A percentile compares a stretch with the other conserved stretches of the same genome.
phyloP scores from a whole-genome alignment of 1,140 invertebrate genomes.

The Stegodyphus mimosarum region DNA sequence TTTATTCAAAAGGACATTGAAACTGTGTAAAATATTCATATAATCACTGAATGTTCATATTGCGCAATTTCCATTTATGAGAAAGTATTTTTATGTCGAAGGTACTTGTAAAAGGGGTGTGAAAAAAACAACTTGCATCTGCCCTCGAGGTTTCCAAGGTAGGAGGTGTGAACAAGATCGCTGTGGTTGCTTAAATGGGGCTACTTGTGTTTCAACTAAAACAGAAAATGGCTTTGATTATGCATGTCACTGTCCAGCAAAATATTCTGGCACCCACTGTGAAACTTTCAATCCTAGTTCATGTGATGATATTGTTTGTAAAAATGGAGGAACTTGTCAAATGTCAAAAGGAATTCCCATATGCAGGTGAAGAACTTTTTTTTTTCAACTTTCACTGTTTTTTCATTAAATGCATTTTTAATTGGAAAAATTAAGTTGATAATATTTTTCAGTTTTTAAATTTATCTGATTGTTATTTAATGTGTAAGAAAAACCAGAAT shows the following conservation, averaged over 20 bases:
- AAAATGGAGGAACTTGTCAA: constrained; percentile 70
- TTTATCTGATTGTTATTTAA: no score
- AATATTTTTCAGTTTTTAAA: no score
- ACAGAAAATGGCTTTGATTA: constrained; percentile 61
- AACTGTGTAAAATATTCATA: no score
- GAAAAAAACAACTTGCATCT: constrained; percentile 63
- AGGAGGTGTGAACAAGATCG: constrained; percentile 64
- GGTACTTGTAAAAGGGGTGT: constrained; percentile 62
- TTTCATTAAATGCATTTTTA: neutral
- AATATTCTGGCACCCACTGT: constrained; percentile 73
- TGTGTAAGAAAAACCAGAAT: no score
- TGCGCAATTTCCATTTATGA: no score
- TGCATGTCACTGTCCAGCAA: constrained; percentile 69
- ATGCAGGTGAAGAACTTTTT: constrained; percentile 65
- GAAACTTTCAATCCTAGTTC: constrained; percentile 67
- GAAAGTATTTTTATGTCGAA: constrained; percentile 23
- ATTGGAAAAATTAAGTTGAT: neutral
- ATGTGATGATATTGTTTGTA: constrained; percentile 65
- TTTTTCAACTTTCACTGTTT: neutral
- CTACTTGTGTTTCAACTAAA: constrained; percentile 63
- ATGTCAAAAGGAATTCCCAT: constrained; percentile 63
- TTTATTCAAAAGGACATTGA: no score
- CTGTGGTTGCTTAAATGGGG: constrained; percentile 73
- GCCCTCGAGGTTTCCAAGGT: constrained; percentile 64
- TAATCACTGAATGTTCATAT: no score